Base-by-base conservation (phyloP, 2,888 invertebrate genomes). In the Pristionchus arcanus region DNA sequence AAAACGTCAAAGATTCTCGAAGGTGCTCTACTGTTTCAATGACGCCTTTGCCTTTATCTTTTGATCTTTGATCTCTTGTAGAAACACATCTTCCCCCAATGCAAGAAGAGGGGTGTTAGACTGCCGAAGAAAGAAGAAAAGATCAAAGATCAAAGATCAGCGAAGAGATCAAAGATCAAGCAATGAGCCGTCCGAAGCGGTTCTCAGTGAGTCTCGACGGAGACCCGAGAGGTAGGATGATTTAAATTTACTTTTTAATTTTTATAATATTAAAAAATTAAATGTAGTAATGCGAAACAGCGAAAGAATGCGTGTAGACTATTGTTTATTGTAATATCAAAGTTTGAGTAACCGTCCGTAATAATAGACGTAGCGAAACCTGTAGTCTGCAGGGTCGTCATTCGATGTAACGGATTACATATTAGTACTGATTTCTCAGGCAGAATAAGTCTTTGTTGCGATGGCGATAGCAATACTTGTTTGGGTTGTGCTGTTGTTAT, bases 1-100 rank as follows among this genome's bases (percentile, higher is more conserved):
- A 16, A 28, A 49, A 53, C 19, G 42, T n/a, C 77, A 11, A 21
- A 3, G n/a, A 81, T 49, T 81, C 81, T 49, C 21, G 74, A 77
- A 77, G 2, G 34, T 71, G 9, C 68, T 34, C 15, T 49, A 49
- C 42, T 34, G 31, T 71, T 71, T 71, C 71, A 34, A 28, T 68
- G 68, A 21, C 59, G 21, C 59, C 19, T 5, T 59, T 4, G 19
- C 15, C 59, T 19, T 55, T 15, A 55, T 21, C 55, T 55, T 15
- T 55, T 55, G 2, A n/a, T 21, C n/a, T 71, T 71, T 31, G 5
- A 71, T 16, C 15, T 31, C 15, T 37, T 77, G 42, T 42, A 77
- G 74, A 81, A 81, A 81, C 81, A 53, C n/a, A 81, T 81, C 81
- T 81, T 81, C 81, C 81, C 28, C 81, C 81, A 81, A 63, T 81